Percentiles rank a stretch among this genome's conserved stretches.
These are phyloP conservation scores for Eulemur macaco DNA, from an alignment of 2,113 vertebrate genomes.

Conservation along the genomic window DNA sequence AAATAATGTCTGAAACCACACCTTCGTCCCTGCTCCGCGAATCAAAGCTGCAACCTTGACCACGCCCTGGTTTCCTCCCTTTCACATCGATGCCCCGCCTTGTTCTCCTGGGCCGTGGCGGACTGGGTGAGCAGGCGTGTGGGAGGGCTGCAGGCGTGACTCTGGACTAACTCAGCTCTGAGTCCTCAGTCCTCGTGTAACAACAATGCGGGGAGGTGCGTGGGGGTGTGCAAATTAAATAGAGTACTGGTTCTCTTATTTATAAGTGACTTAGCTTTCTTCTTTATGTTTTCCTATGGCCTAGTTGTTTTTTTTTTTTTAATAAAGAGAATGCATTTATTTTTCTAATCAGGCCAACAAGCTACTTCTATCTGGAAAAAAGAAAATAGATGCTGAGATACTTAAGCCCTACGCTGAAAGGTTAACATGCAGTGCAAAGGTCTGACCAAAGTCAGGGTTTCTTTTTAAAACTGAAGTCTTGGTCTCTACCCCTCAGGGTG, in stretches of 20 bases:
- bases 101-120: no score
- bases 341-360: not conserved
- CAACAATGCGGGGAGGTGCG: not conserved
- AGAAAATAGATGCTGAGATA: not conserved
- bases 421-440: not conserved
- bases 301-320: not conserved
- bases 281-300: not conserved
- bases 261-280: not conserved
- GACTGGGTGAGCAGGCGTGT: no score
- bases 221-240: not conserved
- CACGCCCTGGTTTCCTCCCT: no score
- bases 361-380: not conserved
- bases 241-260: accelerated
- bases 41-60: not conserved
- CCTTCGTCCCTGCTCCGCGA: no score
- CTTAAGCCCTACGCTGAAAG: not conserved
- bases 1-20: not conserved
- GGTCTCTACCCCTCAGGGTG: not conserved
- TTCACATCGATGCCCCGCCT: accelerated
- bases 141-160: no score
- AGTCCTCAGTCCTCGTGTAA: not conserved
- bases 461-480: not conserved
- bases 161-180: not conserved
- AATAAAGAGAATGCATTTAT: not conserved
- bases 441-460: not conserved